These are phyloP conservation scores for Heteractis magnifica DNA, from an alignment of 92 coral and sea anemone genomes.

Conservation along the genomic window DNA sequence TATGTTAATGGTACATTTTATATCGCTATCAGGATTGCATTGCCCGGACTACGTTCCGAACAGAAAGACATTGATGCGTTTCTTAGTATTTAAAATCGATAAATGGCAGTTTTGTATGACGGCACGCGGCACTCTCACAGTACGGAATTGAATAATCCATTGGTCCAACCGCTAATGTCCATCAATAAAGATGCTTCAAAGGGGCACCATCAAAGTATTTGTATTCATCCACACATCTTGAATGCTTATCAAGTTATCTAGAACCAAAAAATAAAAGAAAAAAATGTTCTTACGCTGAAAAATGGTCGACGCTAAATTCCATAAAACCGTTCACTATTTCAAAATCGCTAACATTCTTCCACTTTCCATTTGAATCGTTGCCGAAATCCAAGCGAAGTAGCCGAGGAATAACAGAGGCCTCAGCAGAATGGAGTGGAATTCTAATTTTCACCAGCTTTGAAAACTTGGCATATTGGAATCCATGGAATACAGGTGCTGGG, in stretches of 20 bases:
- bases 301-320: background rate
- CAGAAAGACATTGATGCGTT: too few species aligned
- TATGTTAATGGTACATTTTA: background rate
- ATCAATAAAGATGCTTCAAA: too few species aligned
- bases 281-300: background rate
- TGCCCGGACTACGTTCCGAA: too few species aligned
- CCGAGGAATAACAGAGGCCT: background rate
- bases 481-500: constrained; percentile 13
- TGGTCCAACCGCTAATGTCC: too few species aligned
- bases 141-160: too few species aligned
- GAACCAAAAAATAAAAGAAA: background rate
- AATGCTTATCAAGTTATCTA: background rate
- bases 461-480: constrained; percentile 16
- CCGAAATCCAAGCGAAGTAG: constrained; percentile 14
- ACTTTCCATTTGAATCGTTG: background rate
- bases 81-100: too few species aligned
- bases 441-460: constrained; percentile 14
- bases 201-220: too few species aligned
- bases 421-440: background rate
- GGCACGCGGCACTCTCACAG: too few species aligned
- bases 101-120: too few species aligned
- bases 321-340: background rate
- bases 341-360: constrained; percentile 1
- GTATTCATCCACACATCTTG: too few species aligned
- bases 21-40: too few species aligned